A percentile compares a stretch with the other conserved stretches of the same genome.
phyloP scores from a whole-genome alignment of 2,888 invertebrate species.

The Drosophila merina region DNA sequence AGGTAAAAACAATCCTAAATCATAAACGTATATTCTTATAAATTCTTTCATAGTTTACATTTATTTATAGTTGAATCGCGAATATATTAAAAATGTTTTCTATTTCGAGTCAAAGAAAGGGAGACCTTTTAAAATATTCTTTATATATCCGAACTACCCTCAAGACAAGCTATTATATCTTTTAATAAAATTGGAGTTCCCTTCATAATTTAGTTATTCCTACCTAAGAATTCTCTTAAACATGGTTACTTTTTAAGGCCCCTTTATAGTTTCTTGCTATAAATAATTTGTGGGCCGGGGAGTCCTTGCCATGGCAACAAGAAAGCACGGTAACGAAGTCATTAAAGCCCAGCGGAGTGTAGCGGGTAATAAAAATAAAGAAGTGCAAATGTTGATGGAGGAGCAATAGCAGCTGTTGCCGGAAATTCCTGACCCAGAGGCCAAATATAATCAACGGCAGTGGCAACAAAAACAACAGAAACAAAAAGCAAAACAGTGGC shows the following conservation, averaged over 20 bases:
- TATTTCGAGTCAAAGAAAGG: too few species aligned
- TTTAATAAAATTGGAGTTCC: neutral
- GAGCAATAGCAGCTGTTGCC: constrained; percentile 55
- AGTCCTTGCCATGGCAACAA: constrained; percentile 20
- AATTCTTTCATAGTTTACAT: too few species aligned
- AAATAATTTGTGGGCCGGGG: constrained; percentile 28
- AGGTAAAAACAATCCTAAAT: too few species aligned
- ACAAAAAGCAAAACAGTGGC: constrained; percentile 13
- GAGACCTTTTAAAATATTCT: neutral
- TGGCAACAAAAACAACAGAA: constrained; percentile 4
- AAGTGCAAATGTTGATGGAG: constrained; percentile 53
- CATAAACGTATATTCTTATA: too few species aligned
- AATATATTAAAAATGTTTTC: too few species aligned
- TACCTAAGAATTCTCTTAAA: neutral
- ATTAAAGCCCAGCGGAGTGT: constrained; percentile 43
- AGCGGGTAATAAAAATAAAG: constrained; percentile 52
- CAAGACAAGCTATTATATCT: neutral
- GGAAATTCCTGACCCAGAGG: constrained; percentile 74
- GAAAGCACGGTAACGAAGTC: constrained; percentile 29
- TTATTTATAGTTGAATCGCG: too few species aligned
- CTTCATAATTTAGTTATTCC: neutral
- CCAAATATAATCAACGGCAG: constrained; percentile 72
- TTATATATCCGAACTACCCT: neutral
- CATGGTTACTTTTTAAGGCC: neutral
- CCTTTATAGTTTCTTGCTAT: constrained; percentile 9